These are phyloP conservation scores for Vidua macroura DNA, from an alignment of 2,113 vertebrate species.

Conservation along the genomic window DNA sequence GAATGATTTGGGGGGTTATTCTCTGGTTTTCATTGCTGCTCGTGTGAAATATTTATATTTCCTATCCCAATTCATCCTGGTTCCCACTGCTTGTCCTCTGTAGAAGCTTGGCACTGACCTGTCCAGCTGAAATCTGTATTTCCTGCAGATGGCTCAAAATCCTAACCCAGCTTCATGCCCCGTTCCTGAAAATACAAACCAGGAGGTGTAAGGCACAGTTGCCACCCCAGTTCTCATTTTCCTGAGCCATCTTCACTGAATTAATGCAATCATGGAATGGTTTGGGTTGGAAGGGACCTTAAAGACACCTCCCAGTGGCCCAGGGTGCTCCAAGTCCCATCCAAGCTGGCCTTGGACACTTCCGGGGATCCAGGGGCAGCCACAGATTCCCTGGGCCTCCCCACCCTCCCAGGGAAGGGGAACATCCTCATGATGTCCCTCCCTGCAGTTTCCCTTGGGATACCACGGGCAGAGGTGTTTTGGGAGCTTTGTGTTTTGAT, in stretches of 20 bases:
- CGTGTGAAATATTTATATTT: not conserved
- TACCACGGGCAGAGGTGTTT: not conserved
- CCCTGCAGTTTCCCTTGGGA: not conserved
- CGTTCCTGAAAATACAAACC: not conserved
- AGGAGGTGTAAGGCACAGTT: not conserved
- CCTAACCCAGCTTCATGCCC: not conserved
- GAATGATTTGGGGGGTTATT: not conserved
- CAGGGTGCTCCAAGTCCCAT: not conserved
- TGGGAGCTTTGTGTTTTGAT: not conserved
- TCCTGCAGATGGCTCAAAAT: not conserved
- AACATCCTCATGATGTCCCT: not conserved
- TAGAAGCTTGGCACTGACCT: not conserved
- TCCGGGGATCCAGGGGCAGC: not conserved
- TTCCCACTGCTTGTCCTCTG: not conserved
- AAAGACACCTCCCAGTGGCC: rapidly evolving
- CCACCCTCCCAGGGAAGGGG: not conserved
- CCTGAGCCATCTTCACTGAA: not conserved
- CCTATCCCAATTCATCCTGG: not conserved
- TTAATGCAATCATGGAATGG: not conserved
- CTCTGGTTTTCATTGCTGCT: not conserved
- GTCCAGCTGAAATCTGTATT: not conserved
- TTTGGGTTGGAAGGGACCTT: not conserved
- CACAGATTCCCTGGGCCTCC: not conserved
- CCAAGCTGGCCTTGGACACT: not conserved
- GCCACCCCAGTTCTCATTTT: not conserved